A percentile compares a stretch with the other conserved stretches of the same genome.
Evolutionary conservation across 1,140 invertebrate species (phyloP).

Genomic region (Wasmannia auropunctata): DNA sequence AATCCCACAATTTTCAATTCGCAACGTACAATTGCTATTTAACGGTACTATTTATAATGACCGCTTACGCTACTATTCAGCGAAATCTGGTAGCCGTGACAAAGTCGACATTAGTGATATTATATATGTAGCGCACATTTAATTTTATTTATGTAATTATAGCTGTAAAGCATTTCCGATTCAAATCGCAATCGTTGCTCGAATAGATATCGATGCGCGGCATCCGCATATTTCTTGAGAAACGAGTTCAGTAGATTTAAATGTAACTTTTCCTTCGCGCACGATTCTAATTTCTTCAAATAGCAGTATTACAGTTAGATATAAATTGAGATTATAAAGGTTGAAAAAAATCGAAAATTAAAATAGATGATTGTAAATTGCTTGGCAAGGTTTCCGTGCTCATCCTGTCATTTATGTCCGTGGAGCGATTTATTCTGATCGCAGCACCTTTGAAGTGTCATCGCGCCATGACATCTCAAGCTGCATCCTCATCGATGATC

Average conservation of each 20-base stretch:
- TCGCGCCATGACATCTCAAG: slow-evolving; percentile 85
- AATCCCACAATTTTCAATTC: slow-evolving; percentile 43
- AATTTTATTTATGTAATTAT: neutral
- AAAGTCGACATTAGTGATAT: slow-evolving; percentile 7
- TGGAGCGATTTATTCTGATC: slow-evolving; percentile 91
- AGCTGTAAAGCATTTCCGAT: neutral
- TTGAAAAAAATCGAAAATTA: slow-evolving; percentile 7
- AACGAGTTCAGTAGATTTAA: neutral
- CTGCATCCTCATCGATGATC: slow-evolving; percentile 86
- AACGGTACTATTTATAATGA: slow-evolving; percentile 45
- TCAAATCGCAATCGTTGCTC: too few relatives aligned
- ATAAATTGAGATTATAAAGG: neutral
- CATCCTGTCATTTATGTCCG: slow-evolving; percentile 91
- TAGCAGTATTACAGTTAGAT: neutral
- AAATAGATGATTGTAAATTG: slow-evolving; percentile 37
- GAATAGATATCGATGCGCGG: neutral
- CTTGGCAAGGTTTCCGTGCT: slow-evolving; percentile 88
- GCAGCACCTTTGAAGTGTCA: slow-evolving; percentile 88
- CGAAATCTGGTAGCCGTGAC: neutral
- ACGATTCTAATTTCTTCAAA: slow-evolving; percentile 7
- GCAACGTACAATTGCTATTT: slow-evolving; percentile 39
- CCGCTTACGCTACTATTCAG: neutral
- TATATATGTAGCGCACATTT: neutral
- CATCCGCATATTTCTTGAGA: neutral
- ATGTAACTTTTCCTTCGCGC: neutral